Base-by-base conservation (phyloP, 2,888 invertebrate genomes). In the Aquatica leii region DNA sequence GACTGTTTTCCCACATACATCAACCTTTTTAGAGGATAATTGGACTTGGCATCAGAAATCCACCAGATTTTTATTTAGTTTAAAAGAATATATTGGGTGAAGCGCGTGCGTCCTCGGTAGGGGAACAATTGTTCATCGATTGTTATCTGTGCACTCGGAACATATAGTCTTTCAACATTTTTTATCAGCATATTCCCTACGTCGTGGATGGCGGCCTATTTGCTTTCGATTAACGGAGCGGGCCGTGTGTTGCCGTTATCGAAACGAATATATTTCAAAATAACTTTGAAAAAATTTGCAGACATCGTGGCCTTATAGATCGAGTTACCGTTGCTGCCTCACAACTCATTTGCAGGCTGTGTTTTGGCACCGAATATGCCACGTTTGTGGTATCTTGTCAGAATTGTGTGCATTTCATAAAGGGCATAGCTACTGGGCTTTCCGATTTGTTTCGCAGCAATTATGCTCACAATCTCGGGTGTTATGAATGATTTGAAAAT, bases 251-350 rank as follows among this genome's bases (percentile, higher is more conserved):
- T n/a, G n/a, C n/a, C n/a, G n/a, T n/a, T n/a, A n/a, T n/a, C n/a
- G n/a, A n/a, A 18, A 15, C 15, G 8, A 31, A 31, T 31, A 31
- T 31, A 9, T 31, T n/a, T n/a, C n/a, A 31, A 9, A 31, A 18
- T 17, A 48, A 4, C 48, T 12, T 11, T n/a, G n/a, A n/a, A n/a
- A n/a, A n/a, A n/a, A n/a, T 18, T 3, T 17, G 17, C 20, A 18
- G 48, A 18, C 48, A 48, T 48, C 48, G 48, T 11, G 8, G 41
- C 41, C n/a, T 14, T 41, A n/a, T 41, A 41, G n/a, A 41, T 41
- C 5, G 41, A n/a, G 14, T 41, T 11, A 8, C 41, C n/a, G 41
- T 41, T 41, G 6, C n/a, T 41, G 41, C 41, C 41, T n/a, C 41
- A 41, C n/a, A 41, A 41, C 6, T 41, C 41, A 41, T 8, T 5